A percentile compares a stretch with the other conserved stretches of the same genome.
Evolutionary conservation across 2,797 vertebrate genomes (phyloP).

Genomic region (Iguana delicatissima): DNA sequence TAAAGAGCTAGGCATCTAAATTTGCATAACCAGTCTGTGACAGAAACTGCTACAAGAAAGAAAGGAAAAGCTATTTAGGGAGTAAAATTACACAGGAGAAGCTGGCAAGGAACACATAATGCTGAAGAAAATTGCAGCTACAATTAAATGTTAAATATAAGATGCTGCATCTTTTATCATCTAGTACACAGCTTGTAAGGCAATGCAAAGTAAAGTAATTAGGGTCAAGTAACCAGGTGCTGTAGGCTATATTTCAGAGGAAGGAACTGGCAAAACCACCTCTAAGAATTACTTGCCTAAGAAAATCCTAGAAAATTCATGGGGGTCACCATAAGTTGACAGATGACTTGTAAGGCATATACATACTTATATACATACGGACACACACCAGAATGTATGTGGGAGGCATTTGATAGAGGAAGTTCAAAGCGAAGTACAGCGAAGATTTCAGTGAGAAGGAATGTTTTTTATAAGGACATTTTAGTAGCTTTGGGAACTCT

Average conservation of each 20-base stretch:
- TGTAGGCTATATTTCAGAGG: too few relatives aligned
- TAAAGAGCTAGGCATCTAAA: conserved; percentile 10
- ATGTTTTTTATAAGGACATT: conserved; percentile 61
- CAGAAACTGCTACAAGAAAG: conserved; percentile 58
- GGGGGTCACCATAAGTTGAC: too few relatives aligned
- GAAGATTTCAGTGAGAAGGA: conserved; percentile 45
- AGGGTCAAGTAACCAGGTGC: conserved; percentile 56
- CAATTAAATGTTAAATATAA: conserved; percentile 78
- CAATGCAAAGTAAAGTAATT: conserved; percentile 64
- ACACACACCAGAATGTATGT: conserved; percentile 44
- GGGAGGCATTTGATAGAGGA: conserved; percentile 57
- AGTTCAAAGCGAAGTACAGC: conserved; percentile 55
- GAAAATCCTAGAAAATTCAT: too few relatives aligned
- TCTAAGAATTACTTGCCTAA: too few relatives aligned
- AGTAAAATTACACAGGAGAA: conserved; percentile 73
- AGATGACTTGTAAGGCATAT: conserved; percentile 36
- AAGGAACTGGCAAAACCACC: too few relatives aligned
- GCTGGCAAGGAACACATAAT: conserved; percentile 49
- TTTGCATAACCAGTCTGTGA: conserved; percentile 51
- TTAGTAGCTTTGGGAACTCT: conserved; percentile 63
- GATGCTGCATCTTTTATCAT: conserved; percentile 68
- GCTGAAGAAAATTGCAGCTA: conserved; percentile 55
- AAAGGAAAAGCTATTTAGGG: conserved; percentile 71
- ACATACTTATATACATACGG: too few relatives aligned
- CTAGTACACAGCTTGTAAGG: conserved; percentile 55